phyloP scores from a whole-genome alignment of 2,797 vertebrate genomes.

The Aldrovandia affinis region DNA sequence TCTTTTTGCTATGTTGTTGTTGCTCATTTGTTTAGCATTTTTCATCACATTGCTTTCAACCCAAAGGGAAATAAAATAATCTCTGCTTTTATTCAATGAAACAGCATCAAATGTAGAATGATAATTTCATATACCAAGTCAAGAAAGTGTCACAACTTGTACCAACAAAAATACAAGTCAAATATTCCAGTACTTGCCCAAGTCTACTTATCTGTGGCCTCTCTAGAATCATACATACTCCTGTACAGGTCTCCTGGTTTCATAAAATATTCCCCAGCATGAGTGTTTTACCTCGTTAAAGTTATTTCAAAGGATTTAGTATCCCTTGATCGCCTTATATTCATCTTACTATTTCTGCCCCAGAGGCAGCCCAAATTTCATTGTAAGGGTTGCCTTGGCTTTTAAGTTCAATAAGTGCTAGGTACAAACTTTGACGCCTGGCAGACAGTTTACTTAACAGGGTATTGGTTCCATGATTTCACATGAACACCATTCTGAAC shows the following conservation, averaged over 20 bases:
- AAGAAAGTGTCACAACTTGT: neutral
- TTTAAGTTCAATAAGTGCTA: neutral
- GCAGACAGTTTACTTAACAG: neutral
- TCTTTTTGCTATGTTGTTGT: neutral
- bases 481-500: neutral
- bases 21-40: neutral
- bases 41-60: neutral
- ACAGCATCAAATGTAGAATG: neutral
- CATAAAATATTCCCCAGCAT: neutral
- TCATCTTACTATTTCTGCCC: neutral
- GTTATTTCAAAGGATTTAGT: neutral
- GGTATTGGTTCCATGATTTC: neutral
- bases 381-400: neutral
- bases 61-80: neutral
- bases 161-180: neutral
- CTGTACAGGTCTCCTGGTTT: neutral
- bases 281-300: neutral
- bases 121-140: neutral
- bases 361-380: neutral
- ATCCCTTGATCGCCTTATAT: neutral
- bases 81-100: neutral
- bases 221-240: neutral
- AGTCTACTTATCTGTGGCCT: neutral
- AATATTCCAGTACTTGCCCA: neutral
- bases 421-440: neutral